Percentiles rank a stretch among this genome's conserved stretches.
Evolutionary conservation across 2,888 invertebrate genomes (phyloP).

Genomic region (Drosophila nr. perissopoda): DNA sequence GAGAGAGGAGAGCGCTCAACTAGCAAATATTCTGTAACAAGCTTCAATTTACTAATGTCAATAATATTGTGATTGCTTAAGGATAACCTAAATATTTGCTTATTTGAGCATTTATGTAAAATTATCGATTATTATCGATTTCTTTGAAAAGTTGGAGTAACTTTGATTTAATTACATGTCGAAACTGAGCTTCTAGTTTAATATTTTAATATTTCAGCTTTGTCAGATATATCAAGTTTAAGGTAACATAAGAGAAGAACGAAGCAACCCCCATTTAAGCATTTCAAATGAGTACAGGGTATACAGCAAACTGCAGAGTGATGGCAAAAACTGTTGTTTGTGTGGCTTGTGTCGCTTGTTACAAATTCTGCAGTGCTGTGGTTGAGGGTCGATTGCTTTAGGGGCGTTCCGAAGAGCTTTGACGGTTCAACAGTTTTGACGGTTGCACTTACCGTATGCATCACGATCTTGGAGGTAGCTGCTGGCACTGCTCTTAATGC

Average conservation of each 20-base stretch:
- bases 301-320: conserved; percentile 7
- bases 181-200: neutral
- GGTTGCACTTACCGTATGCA: conserved; percentile 58
- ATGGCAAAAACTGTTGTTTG: conserved; percentile 23
- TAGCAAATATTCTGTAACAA: neutral
- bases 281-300: neutral
- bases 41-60: neutral
- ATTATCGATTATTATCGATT: neutral
- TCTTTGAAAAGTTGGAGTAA: neutral
- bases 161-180: neutral
- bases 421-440: conserved; percentile 3
- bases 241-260: neutral
- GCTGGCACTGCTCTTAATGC: conserved; percentile 74
- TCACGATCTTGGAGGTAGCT: conserved; percentile 70
- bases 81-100: neutral
- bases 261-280: neutral
- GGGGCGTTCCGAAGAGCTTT: conserved; percentile 61
- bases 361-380: conserved; percentile 71
- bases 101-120: neutral
- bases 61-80: neutral
- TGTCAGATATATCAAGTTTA: neutral
- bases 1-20: neutral
- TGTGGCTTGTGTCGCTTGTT: conserved; percentile 61
- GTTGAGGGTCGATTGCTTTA: conserved; percentile 70
- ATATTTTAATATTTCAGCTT: neutral